Percentiles rank a stretch among this genome's conserved stretches.
Evolutionary conservation across 1,140 invertebrate genomes (phyloP).

Genomic region (Glomeris maerens): DNA sequence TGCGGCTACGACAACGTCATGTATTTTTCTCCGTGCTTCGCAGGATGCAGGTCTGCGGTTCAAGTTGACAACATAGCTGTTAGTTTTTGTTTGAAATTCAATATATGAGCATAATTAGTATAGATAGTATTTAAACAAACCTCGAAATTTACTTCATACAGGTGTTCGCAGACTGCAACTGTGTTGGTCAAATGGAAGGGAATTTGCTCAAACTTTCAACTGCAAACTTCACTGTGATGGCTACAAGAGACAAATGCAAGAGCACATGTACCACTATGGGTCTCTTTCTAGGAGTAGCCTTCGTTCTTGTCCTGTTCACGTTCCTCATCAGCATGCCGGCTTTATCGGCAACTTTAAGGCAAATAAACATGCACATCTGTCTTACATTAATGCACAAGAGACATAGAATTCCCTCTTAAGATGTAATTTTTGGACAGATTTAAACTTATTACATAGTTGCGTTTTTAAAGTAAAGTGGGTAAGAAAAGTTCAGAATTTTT

Average conservation of each 20-base stretch:
- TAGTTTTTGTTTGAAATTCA: no score
- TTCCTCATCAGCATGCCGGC: conserved; percentile 64
- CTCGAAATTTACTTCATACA: conserved; percentile 13
- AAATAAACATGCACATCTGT: conserved; percentile 15
- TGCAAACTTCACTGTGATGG: conserved; percentile 25
- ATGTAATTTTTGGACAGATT: background rate
- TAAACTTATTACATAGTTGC: no score
- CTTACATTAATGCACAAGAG: background rate
- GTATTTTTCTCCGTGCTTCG: conserved; percentile 26
- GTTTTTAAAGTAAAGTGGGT: no score
- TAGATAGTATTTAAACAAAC: background rate
- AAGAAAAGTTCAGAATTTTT: conserved; percentile 1
- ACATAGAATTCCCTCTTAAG: background rate
- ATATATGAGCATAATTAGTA: background rate
- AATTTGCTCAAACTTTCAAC: conserved; percentile 5
- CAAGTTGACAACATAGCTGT: no score
- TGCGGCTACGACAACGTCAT: conserved; percentile 28
- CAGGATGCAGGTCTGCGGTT: conserved; percentile 20
- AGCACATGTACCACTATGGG: conserved; percentile 47
- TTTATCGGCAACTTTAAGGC: conserved; percentile 57
- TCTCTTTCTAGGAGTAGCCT: conserved; percentile 48
- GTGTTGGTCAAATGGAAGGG: conserved; percentile 28
- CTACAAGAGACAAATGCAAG: conserved; percentile 46
- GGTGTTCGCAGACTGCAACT: conserved; percentile 42
- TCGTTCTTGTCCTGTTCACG: conserved; percentile 56